Evolutionary conservation across 2,797 vertebrate genomes (phyloP).

Genomic region (Esox masquinongy): DNA sequence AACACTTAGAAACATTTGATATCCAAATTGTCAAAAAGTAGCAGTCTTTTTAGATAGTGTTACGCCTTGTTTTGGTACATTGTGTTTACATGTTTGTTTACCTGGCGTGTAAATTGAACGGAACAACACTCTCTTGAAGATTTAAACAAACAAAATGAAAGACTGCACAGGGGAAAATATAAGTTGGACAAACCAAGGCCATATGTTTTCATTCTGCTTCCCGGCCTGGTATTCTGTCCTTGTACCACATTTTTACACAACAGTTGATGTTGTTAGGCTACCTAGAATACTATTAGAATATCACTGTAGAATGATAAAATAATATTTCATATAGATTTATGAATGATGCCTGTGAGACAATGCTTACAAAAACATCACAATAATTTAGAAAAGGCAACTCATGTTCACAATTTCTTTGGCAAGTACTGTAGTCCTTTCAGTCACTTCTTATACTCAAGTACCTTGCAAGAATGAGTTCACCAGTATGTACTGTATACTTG

Average conservation of each 20-base stretch:
- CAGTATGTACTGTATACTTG: not conserved
- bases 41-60: conserved; percentile 4
- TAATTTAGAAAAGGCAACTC: too few relatives aligned
- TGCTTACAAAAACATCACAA: too few relatives aligned
- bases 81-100: conserved; percentile 73
- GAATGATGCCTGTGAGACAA: too few relatives aligned
- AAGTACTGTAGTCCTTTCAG: not conserved
- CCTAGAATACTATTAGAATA: not conserved
- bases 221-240: not conserved
- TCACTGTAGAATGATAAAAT: not conserved
- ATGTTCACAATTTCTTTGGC: too few relatives aligned
- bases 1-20: not conserved
- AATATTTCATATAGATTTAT: not conserved
- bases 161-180: not conserved
- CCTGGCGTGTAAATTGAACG: conserved; percentile 8
- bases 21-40: not conserved
- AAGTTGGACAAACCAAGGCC: not conserved
- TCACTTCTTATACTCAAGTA: not conserved
- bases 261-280: not conserved
- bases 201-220: not conserved
- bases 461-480: not conserved
- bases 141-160: conserved; percentile 9
- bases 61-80: conserved; percentile 18
- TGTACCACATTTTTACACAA: not conserved
- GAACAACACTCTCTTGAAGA: conserved; percentile 5